Evolutionary conservation across 2,888 invertebrate species (phyloP), one percentile per base, ranked within the genome.

Genomic region (Cantharis rufa): DNA sequence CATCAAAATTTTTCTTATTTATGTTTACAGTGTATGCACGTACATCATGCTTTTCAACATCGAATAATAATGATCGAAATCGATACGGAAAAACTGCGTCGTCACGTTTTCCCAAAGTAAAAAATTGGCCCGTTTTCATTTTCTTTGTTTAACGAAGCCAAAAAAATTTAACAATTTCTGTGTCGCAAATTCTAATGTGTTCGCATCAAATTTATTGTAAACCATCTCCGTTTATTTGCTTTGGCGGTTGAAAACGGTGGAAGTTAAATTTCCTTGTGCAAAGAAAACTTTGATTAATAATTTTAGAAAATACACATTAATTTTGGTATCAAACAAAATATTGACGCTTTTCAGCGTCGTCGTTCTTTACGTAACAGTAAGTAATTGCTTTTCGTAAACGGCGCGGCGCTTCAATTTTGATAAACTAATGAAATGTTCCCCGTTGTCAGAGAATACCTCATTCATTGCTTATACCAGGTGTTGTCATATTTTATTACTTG

Each of bases 401-500:
- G 27, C 72, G 70, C 74, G 73, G 74, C 68, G 27, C 69, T 76
- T 72, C 72, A 77, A 73, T 77, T 79, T 79, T 79, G 77, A 79
- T 77, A 77, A 77, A 79, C 77, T 79, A 79, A 77, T 75, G 74
- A 77, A 77, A 77, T 75, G 75, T 77, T 77, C 73, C 78, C 77
- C 72, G 71, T 75, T 75, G 77, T 77, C 79, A 72, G 66, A 71
- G 69, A 27, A 48, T 75, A 73, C 75, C 72, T 78, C 73, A 75
- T 76, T 78, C 78, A 74, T 72, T 74, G 76, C 73, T 78, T 78
- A 74, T 70, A 71, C 73, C 78, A 81, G 81, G 81, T 81, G 80
- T 76, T 79, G 79, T 79, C 77, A 77, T 78, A 77, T 81, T 80
- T 80, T 80, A 81, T 79, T 79, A 78, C 77, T 70, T 68, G 68